A percentile compares a stretch with the other conserved stretches of the same genome.
Conservation (phyloP, 1,140 invertebrate genomes). For the Drosophila trapezifrons region DNA sequence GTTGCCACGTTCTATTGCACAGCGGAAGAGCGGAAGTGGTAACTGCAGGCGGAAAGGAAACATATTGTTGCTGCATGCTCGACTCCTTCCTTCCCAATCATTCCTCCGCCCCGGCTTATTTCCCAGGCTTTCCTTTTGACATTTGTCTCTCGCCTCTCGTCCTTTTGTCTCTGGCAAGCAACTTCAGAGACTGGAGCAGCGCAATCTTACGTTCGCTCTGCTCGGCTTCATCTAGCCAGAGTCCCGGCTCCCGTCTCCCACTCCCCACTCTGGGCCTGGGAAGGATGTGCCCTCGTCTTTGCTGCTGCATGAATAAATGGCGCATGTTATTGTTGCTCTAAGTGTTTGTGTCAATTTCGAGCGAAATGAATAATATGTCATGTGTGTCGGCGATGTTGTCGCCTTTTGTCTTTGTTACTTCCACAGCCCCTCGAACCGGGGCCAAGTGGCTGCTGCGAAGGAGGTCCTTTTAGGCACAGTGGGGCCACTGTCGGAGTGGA, state of each 20-base stretch:
- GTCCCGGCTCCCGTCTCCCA: no score
- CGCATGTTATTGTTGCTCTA: constrained; percentile 68
- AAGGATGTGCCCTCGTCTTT: constrained; percentile 2
- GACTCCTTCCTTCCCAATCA: constrained; percentile 4
- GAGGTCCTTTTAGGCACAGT: constrained; percentile 38
- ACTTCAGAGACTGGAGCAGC: constrained; percentile 46
- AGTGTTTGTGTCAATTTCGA: constrained; percentile 73
- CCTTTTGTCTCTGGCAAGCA: constrained; percentile 59
- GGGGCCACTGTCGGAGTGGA: constrained; percentile 7
- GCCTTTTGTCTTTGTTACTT: constrained; percentile 63
- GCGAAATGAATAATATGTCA: constrained; percentile 73
- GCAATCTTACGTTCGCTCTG: constrained; percentile 33
- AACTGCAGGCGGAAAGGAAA: constrained; percentile 53
- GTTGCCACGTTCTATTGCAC: neutral
- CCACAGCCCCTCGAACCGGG: constrained; percentile 25
- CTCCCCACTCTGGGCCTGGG: neutral
- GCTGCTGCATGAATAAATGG: constrained; percentile 62
- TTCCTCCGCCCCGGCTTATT: constrained; percentile 1
- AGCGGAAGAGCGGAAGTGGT: constrained; percentile 42
- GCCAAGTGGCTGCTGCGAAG: constrained; percentile 3
- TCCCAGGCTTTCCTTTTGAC: constrained; percentile 25
- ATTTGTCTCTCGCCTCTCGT: constrained; percentile 49
- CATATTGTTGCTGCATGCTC: constrained; percentile 46
- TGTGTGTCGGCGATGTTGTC: constrained; percentile 53
- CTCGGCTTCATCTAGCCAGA: no score